phyloP scores from a whole-genome alignment of 1,140 invertebrate species.

The Neodiprion lecontei region DNA sequence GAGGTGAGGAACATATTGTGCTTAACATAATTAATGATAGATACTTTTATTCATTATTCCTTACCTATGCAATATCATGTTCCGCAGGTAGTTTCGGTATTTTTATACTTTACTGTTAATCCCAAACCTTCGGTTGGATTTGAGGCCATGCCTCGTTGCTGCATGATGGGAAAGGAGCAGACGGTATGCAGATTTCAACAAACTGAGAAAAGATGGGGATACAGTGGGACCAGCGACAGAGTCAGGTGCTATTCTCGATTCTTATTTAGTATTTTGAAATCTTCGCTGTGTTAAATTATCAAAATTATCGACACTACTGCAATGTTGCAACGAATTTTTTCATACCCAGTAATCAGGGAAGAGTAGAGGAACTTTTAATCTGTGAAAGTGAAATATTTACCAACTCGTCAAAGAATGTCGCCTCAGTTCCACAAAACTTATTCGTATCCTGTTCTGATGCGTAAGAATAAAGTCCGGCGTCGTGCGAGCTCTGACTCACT shows the following conservation, averaged over 20 bases:
- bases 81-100: conserved; percentile 72
- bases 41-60: background rate
- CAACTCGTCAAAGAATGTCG: too few species aligned
- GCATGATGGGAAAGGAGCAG: conserved; percentile 84
- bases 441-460: too few species aligned
- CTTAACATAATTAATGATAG: conserved; percentile 14
- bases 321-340: background rate
- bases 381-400: too few species aligned
- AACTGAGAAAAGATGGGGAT: conserved; percentile 86
- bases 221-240: conserved; percentile 85
- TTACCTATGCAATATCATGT: background rate
- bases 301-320: background rate
- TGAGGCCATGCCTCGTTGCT: conserved; percentile 78
- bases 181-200: conserved; percentile 83
- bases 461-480: too few species aligned
- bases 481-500: too few species aligned
- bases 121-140: conserved; percentile 77
- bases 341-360: background rate
- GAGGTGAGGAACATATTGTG: conserved; percentile 59
- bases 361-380: too few species aligned
- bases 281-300: background rate
- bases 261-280: conserved; percentile 2
- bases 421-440: too few species aligned
- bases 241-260: conserved; percentile 67
- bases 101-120: conserved; percentile 84